Evolutionary conservation across 2,113 vertebrate species (phyloP), one percentile per base, ranked within the genome.

Genomic region (Labeo rohita): DNA sequence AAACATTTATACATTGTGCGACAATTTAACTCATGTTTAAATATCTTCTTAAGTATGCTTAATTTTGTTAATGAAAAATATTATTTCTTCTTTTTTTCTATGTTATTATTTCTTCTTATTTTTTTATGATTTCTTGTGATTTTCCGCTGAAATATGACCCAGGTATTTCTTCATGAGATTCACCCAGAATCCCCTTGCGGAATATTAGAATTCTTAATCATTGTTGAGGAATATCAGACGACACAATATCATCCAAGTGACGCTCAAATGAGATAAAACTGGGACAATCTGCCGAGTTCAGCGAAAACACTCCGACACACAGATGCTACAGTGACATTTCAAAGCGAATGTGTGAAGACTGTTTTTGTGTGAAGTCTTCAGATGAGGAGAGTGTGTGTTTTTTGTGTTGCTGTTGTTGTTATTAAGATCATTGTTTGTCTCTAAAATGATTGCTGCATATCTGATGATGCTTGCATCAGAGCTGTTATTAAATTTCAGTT

Each of bases 381-480:
- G 34, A 43, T 18, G 52, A 59, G 21, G 12, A 23, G 13, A 9
- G n/a, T 75, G 56, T 63, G 7, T 65, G 28, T 65, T 80, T 47
- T 65, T 28, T 28, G n/a, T 74, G 39, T 45, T 63, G 39, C 18
- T n/a, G 34, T 16, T 79, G 56, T 28, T 65, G 59, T 43, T 5
- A 28, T 80, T 80, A 65, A 65, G 43, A 12, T 65, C n/a, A 28
- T 49, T 47, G 12, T 80, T 47, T 34, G 18, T 16, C 39, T 15
- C 11, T 80, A 80, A 23, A 10, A 47, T 47, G n/a, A 65, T 65
- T 80, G n/a, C n/a, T 15, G 56, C 78, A 47, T 80, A 80, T 65
- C 78, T 43, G 11, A 45, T 45, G 36, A 21, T 61, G 54, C 36
- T 45, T 61, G 36, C 77, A 80, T 80, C 52, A 49, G 39, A 65